A percentile compares a stretch with the other conserved stretches of the same genome.
phyloP scores from a whole-genome alignment of 2,888 invertebrate species.

The Yponomeuta plumbellus region DNA sequence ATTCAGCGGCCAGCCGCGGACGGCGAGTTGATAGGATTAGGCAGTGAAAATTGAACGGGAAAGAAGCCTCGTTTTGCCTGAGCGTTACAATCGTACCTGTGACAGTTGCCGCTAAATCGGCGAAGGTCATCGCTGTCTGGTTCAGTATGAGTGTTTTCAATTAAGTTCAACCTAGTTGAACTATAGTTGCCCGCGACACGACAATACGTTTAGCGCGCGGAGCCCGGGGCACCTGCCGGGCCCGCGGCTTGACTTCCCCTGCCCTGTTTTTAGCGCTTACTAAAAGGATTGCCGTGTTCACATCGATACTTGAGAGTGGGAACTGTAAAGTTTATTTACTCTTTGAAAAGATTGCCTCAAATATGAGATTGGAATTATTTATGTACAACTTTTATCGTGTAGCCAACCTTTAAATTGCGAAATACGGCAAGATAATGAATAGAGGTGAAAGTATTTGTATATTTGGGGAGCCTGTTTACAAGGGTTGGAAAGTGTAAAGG shows the following conservation, averaged over 20 bases:
- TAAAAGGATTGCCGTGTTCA: constrained; percentile 72
- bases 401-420: not conserved
- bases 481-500: too few species aligned
- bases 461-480: too few species aligned
- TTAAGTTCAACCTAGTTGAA: constrained; percentile 58
- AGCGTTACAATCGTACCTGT: not conserved
- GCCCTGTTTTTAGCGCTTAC: constrained; percentile 59
- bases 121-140: constrained; percentile 63
- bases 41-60: constrained; percentile 9
- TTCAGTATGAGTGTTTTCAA: constrained; percentile 69
- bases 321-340: constrained; percentile 10
- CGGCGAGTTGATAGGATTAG: constrained; percentile 11
- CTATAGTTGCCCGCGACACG: constrained; percentile 67
- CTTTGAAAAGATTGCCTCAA: constrained; percentile 7
- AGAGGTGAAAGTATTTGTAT: too few species aligned
- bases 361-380: not conserved
- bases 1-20: constrained; percentile 12
- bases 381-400: not conserved
- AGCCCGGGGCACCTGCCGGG: constrained; percentile 30
- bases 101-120: not conserved
- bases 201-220: constrained; percentile 63
- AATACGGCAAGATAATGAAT: too few species aligned
- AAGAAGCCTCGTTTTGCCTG: not conserved
- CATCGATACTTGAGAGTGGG: constrained; percentile 17
- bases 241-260: constrained; percentile 56